Evolutionary conservation across 2,113 vertebrate genomes (phyloP), one percentile per base, ranked within the genome.

Genomic region (Procapra przewalskii): DNA sequence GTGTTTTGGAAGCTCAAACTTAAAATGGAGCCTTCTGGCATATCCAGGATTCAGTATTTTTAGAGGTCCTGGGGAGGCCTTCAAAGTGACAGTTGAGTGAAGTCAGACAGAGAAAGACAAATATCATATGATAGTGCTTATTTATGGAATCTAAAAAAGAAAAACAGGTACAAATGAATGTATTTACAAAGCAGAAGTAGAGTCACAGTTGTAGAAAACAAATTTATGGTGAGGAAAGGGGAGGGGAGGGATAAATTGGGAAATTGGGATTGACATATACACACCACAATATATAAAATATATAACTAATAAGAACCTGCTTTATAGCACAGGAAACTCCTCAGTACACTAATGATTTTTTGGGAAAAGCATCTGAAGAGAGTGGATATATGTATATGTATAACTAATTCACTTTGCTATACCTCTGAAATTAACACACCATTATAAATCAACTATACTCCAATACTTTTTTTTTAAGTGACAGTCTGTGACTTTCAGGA

Each of bases 1-100:
- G 3, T 91, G 55, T 87, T 96, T 91, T 71, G 55, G 54, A 97
- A 97, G 81, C 6, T 59, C 75, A 60, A 64, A 80, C 50, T 96
- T 55, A 85, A 96, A 92, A 79, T 80, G 27, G 11, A 90, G 54
- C 60, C 43, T 45, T 71, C n/a, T 88, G 52, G 40, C 55, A 15
- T 87, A 84, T 54, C 80, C 48, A 96, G 82, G 62, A 77, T 87
- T 94, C 50, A 2, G 48, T 50, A 14, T 14, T 89, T 64, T 91
- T 79, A 36, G 40, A 96, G 21, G 40, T 48, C 67, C 55, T 25
- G n/a, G 11, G 31, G 33, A 88, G 5, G 52, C 45, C 82, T 31
- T 86, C 59, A 15, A 86, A 93, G 50, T 82, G 50, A 89, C 67
- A 60, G 14, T 79, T 27, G 15, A 81, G 48, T 81, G 48, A 81